phyloP scores from a whole-genome alignment of 2,888 invertebrate genomes.

The Dinocampus coccinellae region DNA sequence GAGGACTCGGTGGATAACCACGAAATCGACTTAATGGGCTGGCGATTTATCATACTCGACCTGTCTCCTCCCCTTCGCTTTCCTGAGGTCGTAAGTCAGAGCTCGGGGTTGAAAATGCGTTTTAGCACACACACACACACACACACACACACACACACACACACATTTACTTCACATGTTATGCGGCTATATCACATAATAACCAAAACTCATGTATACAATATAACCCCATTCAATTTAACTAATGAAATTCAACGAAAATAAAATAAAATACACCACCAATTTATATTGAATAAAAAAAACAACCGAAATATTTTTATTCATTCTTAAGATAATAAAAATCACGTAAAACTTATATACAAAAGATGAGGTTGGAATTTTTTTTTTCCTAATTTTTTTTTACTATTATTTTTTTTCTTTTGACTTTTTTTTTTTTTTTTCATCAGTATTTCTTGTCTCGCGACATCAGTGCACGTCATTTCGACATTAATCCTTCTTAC shows the following conservation, averaged over 20 bases:
- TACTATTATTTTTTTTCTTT: not conserved
- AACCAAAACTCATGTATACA: not conserved
- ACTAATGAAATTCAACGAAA: too few relatives aligned
- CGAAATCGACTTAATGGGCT: slow-evolving; percentile 62
- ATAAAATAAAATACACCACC: too few relatives aligned
- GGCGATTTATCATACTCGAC: slow-evolving; percentile 59
- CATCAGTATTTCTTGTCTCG: not conserved
- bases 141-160: not conserved
- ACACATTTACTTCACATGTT: too few relatives aligned
- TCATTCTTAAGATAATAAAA: too few relatives aligned
- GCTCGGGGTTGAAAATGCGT: slow-evolving; percentile 26
- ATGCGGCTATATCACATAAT: not conserved
- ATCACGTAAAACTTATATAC: too few relatives aligned
- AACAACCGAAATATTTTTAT: too few relatives aligned
- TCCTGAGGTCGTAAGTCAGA: slow-evolving; percentile 19
- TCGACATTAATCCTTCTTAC: slow-evolving; percentile 43
- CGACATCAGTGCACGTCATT: slow-evolving; percentile 43
- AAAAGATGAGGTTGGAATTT: too few relatives aligned
- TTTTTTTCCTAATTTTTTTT: not conserved
- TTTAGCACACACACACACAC: not conserved
- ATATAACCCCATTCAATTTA: not conserved
- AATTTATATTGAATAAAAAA: too few relatives aligned
- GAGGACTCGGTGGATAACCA: slow-evolving; percentile 51
- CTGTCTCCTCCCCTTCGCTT: slow-evolving; percentile 28
- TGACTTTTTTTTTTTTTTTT: not conserved